phyloP scores from a whole-genome alignment of 2,113 vertebrate genomes.

The Myxocyprinus asiaticus region DNA sequence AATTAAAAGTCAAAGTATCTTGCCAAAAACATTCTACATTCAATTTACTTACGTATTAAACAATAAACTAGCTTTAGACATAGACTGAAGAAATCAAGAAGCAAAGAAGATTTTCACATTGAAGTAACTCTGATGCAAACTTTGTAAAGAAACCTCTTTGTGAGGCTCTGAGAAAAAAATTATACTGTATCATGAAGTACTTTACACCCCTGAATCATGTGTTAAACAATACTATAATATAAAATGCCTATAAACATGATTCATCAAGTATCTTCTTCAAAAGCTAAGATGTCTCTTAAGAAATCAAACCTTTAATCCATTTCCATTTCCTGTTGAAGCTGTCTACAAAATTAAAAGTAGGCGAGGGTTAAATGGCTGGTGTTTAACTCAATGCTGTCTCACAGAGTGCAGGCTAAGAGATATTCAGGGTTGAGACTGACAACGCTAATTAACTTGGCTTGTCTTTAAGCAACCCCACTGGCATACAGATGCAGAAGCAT shows the following conservation, averaged over 20 bases:
- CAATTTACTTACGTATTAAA: no score
- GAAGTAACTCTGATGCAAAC: no score
- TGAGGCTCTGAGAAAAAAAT: no score
- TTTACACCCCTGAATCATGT: background rate
- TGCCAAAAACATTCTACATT: no score
- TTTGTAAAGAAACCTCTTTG: no score
- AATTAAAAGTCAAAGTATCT: no score
- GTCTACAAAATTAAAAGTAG: slow-evolving; percentile 1
- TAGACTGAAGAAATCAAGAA: no score
- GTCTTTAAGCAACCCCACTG: slow-evolving; percentile 38
- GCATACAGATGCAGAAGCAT: slow-evolving; percentile 9
- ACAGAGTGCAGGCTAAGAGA: slow-evolving; percentile 6
- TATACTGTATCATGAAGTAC: no score
- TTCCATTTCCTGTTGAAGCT: background rate
- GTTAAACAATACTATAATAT: background rate
- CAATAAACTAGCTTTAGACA: no score
- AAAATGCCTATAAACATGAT: background rate
- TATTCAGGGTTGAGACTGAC: slow-evolving; percentile 36
- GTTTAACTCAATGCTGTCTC: slow-evolving; percentile 38
- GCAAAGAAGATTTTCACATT: no score
- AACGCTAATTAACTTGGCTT: slow-evolving; percentile 46
- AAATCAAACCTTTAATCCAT: background rate
- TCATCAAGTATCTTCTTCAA: background rate
- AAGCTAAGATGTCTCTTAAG: background rate
- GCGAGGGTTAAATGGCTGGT: slow-evolving; percentile 21